Evolutionary conservation across 2,888 invertebrate species (phyloP).

Genomic region (Harpalus rufipes): DNA sequence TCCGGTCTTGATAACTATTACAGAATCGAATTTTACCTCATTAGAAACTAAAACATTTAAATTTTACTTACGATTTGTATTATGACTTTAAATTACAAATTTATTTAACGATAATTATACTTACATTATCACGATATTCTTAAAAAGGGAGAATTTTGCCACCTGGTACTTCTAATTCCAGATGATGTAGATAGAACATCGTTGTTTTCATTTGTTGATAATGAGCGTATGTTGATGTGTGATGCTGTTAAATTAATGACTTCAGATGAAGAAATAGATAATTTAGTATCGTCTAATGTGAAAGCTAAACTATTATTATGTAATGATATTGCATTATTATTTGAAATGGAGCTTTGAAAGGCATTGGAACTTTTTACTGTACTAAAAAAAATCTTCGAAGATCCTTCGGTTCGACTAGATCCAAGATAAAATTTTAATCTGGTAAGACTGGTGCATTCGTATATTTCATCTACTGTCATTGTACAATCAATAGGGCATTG

Average conservation of each 20-base stretch:
- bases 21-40: no score
- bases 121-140: not conserved
- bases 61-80: not conserved
- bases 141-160: not conserved
- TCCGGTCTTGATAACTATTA: no score
- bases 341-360: no score
- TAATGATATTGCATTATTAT: no score
- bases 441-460: not conserved
- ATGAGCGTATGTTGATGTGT: not conserved
- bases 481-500: not conserved
- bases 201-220: not conserved
- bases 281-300: no score
- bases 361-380: no score
- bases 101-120: not conserved
- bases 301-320: no score
- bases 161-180: not conserved
- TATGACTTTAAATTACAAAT: not conserved
- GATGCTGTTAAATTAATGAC: no score
- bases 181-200: not conserved
- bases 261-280: no score
- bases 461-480: not conserved
- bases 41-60: not conserved
- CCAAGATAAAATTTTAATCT: slow-evolving; percentile 10
- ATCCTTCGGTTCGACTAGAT: not conserved
- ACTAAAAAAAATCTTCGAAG: no score